Conservation (phyloP, 2,797 vertebrate genomes). For the Acrossocheilus wenchowensis region DNA sequence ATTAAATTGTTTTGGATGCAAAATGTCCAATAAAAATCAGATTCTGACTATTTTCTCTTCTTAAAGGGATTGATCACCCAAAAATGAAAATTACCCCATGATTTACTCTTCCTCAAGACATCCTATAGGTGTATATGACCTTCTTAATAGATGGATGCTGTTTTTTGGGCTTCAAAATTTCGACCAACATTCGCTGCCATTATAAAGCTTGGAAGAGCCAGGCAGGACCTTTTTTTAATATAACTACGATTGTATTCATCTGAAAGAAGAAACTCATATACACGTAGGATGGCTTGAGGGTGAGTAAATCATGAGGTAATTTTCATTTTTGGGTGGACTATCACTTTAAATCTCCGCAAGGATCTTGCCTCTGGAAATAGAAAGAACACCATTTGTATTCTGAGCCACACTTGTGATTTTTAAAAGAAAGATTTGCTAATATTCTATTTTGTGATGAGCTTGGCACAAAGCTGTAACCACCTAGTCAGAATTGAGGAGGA, state of each 20-base stretch:
- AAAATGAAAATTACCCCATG: too few species aligned
- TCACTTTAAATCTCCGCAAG: neutral
- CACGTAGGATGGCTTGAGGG: neutral
- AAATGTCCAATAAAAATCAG: too few species aligned
- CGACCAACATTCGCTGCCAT: neutral
- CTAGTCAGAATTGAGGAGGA: neutral
- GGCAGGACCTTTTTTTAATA: neutral
- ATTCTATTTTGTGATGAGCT: neutral
- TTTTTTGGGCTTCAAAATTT: neutral
- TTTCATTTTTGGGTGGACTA: neutral
- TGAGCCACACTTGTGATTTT: slow-evolving; percentile 70
- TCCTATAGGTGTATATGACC: too few species aligned
- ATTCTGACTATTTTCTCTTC: neutral
- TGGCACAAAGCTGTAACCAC: neutral
- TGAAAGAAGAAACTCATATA: neutral
- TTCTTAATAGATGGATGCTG: neutral
- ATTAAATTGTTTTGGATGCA: too few species aligned
- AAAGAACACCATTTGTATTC: slow-evolving; percentile 7
- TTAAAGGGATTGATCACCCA: too few species aligned
- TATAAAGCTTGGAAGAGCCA: neutral
- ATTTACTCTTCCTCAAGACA: too few species aligned
- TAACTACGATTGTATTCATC: neutral
- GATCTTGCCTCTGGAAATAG: neutral
- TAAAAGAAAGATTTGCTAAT: slow-evolving; percentile 61
- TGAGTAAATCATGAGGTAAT: neutral